Evolutionary conservation across 2,797 vertebrate genomes (phyloP), one percentile per base, ranked within the genome.

Genomic region (Danio jaintianensis): DNA sequence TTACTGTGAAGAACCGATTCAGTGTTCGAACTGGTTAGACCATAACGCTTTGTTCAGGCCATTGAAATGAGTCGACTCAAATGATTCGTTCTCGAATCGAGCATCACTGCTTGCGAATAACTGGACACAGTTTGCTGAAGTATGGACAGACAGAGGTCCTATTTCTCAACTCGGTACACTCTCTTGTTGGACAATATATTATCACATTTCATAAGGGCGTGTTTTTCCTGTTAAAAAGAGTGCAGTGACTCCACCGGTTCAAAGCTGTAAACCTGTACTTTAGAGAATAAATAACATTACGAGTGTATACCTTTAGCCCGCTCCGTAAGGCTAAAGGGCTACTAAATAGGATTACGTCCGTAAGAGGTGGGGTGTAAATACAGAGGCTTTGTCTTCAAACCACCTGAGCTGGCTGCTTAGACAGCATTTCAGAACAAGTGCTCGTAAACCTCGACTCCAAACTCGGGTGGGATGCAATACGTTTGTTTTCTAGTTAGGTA

Each of bases 281-380:
- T 53, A 4, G 36, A 52, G 3, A 29, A 29, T 29, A 38, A 52
- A 42, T 22, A 22, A 52, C 7, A 36, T 29, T 29, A 15, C 7
- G 16, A 61, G 36, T 15, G 6, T 29, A 29, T 47, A 61, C 12
- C 29, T 55, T 43, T 29, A 11, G 16, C 59, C 50, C n/a, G n/a
- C n/a, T n/a, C 15, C 3, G 61, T 29, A 5, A 55, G 13, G 36
- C 43, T 56, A 64, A n/a, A n/a, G n/a, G n/a, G n/a, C 70, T 72
- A 62, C 58, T 42, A 58, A 75, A 69, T 53, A 79, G 56, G 79
- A 70, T 82, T 79, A 80, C 52, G 9, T 48, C 4, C 36, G 47
- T 55, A 11, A 45, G 48, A 52, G 91, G 88, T 20, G 90, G 89
- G 82, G 90, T 87, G 20, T 48, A 88, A 4, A 18, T 45, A 62